Evolutionary conservation across 1,140 invertebrate species (phyloP), one percentile per base, ranked within the genome.

Genomic region (Nomia melanderi): DNA sequence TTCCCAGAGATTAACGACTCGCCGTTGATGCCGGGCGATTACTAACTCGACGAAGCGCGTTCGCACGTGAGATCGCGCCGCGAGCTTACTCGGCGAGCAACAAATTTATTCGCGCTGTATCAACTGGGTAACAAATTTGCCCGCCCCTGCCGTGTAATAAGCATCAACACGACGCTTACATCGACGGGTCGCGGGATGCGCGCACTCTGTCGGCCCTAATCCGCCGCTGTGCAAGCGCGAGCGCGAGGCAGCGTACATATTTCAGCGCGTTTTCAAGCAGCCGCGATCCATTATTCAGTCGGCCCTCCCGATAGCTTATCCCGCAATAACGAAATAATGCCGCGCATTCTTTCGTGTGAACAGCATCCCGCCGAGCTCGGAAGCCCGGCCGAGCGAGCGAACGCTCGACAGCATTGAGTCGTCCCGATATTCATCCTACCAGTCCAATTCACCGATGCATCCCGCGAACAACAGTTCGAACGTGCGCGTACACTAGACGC

Each of bases 241-340:
- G 33, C 20, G 31, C n/a, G 23, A 5, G n/a, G 66, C 17, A 9
- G 7, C 11, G 31, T 54, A 23, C 53, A 54, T 39, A 54, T 54
- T 65, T 39, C 9, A 50, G 9, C 57, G 41, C 9, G 41, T 36
- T 47, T 53, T n/a, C n/a, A 44, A 63, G 44, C 25, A 64, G 17
- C 31, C 20, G 20, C 50, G 47, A 73, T 65, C 60, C 59, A 65
- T 73, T 65, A 73, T 73, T 73, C 60, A 63, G 17, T 1, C 23
- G 29, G 29, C 8, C 23, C 23, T 20, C 50, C 25, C 36, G 36
- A 56, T 31, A 56, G 50, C 53, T 75, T 66, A 60, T 59, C 23
- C 69, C 6, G n/a, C 56, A 50, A 79, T 79, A 67, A 67, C 63
- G 36, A 50, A 62, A 79, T 63, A 70, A 60, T 33, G 31, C 29